These are phyloP conservation scores for Chaetorhynchus papuensis DNA, from an alignment of 2,113 vertebrate species.

Conservation along the genomic window DNA sequence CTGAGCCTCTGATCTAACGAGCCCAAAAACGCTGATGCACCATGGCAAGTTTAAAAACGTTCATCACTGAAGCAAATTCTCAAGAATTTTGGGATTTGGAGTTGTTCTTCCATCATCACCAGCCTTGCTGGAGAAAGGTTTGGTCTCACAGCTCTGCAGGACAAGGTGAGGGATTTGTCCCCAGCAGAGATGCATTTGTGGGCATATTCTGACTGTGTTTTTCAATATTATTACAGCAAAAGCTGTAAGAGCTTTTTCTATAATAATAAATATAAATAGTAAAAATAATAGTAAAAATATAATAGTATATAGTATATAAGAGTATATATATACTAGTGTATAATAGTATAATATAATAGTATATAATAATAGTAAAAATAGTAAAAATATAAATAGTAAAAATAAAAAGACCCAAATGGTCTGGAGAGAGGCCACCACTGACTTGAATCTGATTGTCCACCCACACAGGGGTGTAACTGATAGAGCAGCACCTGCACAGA, in stretches of 20 bases:
- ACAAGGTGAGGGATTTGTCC: neutral
- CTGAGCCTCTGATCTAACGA: rapidly evolving
- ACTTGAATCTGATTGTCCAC: neutral
- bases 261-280: too few relatives aligned
- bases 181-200: neutral
- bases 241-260: neutral
- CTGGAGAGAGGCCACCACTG: neutral
- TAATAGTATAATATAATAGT: too few relatives aligned
- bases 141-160: neutral
- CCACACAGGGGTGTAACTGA: neutral
- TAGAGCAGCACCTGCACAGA: neutral
- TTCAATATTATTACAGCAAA: neutral
- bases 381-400: too few relatives aligned
- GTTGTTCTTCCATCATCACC: rapidly evolving
- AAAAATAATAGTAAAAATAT: too few relatives aligned
- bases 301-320: too few relatives aligned
- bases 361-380: too few relatives aligned
- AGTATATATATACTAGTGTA: too few relatives aligned
- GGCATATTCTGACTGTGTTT: neutral
- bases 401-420: neutral
- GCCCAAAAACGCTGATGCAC: neutral
- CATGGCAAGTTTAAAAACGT: rapidly evolving
- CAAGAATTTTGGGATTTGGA: neutral
- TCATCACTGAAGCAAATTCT: neutral
- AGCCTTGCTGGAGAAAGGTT: neutral